Evolutionary conservation across 2,888 invertebrate species (phyloP).

Genomic region (Rhopalosiphum nymphaeae): DNA sequence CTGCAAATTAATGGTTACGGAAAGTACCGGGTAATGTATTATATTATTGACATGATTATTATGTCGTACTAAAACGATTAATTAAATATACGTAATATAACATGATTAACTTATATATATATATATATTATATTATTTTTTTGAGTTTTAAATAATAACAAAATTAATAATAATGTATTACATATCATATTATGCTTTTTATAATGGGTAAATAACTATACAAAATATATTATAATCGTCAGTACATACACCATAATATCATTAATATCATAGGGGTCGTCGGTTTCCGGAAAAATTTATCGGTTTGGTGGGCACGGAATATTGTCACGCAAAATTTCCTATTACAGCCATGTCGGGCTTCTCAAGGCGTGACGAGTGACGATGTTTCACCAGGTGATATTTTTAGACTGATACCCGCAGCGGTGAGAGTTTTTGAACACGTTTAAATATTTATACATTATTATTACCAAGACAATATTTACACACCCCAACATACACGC

Average conservation of each 20-base stretch:
- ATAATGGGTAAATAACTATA: no score
- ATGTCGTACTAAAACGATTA: neutral
- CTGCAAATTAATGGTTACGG: neutral
- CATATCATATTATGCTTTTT: no score
- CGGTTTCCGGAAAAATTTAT: neutral
- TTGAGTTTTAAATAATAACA: neutral
- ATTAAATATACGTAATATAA: neutral
- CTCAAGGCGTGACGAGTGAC: neutral
- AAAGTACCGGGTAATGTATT: neutral
- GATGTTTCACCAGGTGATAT: neutral
- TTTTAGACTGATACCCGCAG: neutral
- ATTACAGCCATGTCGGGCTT: neutral
- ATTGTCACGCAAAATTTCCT: neutral
- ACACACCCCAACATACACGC: neutral
- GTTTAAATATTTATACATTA: neutral
- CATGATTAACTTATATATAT: neutral
- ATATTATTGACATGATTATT: neutral
- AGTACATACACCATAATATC: neutral
- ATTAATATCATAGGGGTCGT: neutral
- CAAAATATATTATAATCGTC: neutral
- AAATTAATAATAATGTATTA: neutral
- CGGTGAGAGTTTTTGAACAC: neutral
- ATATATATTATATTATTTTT: neutral
- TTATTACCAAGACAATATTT: neutral
- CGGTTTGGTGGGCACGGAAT: neutral